phyloP scores from a whole-genome alignment of 2,888 invertebrate genomes.

The Callyntrura sp. region DNA sequence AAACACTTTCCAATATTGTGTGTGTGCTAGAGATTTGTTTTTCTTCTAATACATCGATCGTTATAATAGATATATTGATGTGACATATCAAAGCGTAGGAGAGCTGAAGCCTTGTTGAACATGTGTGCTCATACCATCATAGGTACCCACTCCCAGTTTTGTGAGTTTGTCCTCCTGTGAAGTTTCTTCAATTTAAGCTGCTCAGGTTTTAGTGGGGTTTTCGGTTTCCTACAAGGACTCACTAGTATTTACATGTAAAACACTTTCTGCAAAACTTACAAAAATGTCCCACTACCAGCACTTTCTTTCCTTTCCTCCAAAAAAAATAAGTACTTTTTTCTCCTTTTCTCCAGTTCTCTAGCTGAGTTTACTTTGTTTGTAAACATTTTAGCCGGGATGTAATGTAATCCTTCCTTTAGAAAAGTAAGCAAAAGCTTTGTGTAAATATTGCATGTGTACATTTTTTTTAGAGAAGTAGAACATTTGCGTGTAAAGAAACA shows the following conservation, averaged over 20 bases:
- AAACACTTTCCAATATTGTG: too few relatives aligned
- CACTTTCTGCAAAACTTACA: background rate
- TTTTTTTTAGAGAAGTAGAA: background rate
- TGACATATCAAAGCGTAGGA: too few relatives aligned
- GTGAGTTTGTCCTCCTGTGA: background rate
- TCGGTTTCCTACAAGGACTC: background rate
- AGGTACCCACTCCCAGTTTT: too few relatives aligned
- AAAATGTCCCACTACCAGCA: background rate
- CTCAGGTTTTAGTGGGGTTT: constrained; percentile 1
- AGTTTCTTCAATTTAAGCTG: constrained; percentile 16
- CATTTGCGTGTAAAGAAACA: constrained; percentile 45
- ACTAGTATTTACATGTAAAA: constrained; percentile 34
- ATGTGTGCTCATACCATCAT: too few relatives aligned
- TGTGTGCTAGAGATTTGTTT: too few relatives aligned
- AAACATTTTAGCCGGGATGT: constrained; percentile 28
- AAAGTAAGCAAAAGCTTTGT: background rate
- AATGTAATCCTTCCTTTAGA: background rate
- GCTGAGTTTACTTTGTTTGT: constrained; percentile 14
- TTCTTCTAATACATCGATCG: too few relatives aligned
- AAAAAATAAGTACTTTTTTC: constrained; percentile 13
- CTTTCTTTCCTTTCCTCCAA: background rate
- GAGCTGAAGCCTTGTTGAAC: too few relatives aligned
- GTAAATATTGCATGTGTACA: constrained; percentile 32
- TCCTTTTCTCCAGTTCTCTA: background rate
- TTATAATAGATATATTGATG: too few relatives aligned